Evolutionary conservation across 2,888 invertebrate species (phyloP), one percentile per base, ranked within the genome.

Genomic region (Agrochola circellaris): DNA sequence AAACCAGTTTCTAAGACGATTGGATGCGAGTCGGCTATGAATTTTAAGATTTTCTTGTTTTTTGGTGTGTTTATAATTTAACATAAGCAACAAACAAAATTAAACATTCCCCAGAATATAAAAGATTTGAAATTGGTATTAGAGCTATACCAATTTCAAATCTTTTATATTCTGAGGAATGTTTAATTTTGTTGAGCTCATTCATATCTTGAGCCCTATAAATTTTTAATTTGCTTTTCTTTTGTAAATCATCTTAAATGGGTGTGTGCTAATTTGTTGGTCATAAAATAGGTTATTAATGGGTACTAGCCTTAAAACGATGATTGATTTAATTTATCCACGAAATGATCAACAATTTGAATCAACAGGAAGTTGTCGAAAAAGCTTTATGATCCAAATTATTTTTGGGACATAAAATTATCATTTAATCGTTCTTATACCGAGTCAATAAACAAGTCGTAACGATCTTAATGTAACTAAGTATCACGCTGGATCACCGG

Each of bases 401-500:
- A 77, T 73, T 76, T 75, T 64, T 67, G 54, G 64, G 81, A 73
- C 73, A 81, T 79, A 54, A 79, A 79, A 84, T 86, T 83, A 66
- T 67, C 73, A 79, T 81, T 73, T 68, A 58, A 72, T 77, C 72
- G 76, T 75, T 84, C 73, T 48, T 67, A 77, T 71, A 78, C 48
- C 30, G 23, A 74, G 61, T 81, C 62, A 74, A 81, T 77, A 88
- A 88, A 76, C 75, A 84, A 88, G 64, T 81, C 68, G 58, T 87
- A 87, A 79, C 54, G 45, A 75, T 79, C 54, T 61, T 64, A 81
- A 85, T 79, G 75, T 82, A 80, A 75, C 77, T 88, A 75, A 82
- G 87, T 88, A 79, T 81, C 81, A 74, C 83, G 83, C 75, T 71
- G 71, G 84, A 84, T 76, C 88, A 76, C 75, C 86, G 88, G 80